phyloP scores from a whole-genome alignment of 2,113 vertebrate species.

The Rhadina sibilatrix region DNA sequence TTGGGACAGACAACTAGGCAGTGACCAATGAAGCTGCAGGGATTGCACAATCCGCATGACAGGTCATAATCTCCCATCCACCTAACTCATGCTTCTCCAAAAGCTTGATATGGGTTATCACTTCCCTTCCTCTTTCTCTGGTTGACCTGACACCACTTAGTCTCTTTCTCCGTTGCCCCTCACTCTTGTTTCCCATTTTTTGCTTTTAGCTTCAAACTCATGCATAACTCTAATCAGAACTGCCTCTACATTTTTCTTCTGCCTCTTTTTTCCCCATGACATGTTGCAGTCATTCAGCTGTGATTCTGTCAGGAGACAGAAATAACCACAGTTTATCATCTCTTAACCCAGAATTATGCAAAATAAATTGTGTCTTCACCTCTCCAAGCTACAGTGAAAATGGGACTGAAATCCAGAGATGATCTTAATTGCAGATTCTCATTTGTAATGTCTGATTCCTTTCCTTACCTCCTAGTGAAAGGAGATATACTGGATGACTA shows the following conservation, averaged over 20 bases:
- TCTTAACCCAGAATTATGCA: neutral
- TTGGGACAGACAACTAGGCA: neutral
- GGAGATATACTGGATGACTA: constrained; percentile 66
- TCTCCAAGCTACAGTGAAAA: neutral
- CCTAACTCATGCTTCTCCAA: neutral
- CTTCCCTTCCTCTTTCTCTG: neutral
- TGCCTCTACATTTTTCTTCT: neutral
- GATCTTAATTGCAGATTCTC: neutral
- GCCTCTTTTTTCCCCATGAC: neutral
- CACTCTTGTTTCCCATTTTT: neutral
- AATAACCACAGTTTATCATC: neutral
- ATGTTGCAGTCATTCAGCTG: neutral
- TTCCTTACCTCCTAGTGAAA: constrained; percentile 44
- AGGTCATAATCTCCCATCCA: neutral
- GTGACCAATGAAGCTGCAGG: neutral
- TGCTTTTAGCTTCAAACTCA: neutral
- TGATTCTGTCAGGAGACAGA: neutral
- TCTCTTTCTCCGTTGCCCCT: neutral
- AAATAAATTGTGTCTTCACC: neutral
- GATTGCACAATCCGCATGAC: neutral
- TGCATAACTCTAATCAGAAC: neutral
- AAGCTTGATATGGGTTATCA: neutral
- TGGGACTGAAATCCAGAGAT: neutral
- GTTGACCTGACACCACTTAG: neutral
- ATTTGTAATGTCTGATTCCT: neutral